phyloP scores from a whole-genome alignment of 2,888 invertebrate genomes.

The Horisme vitalbata region DNA sequence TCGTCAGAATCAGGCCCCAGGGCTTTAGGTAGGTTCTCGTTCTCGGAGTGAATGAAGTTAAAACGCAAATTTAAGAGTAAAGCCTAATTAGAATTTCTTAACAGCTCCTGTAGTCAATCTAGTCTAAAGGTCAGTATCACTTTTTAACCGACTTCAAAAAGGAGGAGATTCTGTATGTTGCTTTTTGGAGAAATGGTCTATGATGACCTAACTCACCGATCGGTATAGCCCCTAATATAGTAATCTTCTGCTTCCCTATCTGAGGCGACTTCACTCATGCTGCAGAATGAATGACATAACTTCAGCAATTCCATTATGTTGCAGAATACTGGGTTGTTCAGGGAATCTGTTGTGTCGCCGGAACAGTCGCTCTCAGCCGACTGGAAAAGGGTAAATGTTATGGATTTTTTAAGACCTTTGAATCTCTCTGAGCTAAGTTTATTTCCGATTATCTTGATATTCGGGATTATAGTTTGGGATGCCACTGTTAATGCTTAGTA shows the following conservation, averaged over 20 bases:
- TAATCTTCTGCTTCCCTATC: constrained; percentile 68
- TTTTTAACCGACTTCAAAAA: no score
- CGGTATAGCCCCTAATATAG: constrained; percentile 68
- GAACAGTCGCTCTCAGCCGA: constrained; percentile 56
- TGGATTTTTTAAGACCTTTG: no score
- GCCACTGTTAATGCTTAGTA: no score
- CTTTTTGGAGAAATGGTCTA: not conserved
- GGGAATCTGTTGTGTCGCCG: constrained; percentile 53
- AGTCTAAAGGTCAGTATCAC: not conserved
- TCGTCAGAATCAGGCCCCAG: no score
- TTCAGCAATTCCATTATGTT: constrained; percentile 84
- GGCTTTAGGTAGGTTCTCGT: not conserved
- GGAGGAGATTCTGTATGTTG: not conserved
- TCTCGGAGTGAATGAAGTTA: not conserved
- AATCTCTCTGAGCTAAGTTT: no score
- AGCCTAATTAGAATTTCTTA: no score
- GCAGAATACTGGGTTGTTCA: constrained; percentile 75
- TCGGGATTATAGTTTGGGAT: no score
- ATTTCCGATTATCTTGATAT: no score
- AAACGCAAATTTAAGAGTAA: not conserved
- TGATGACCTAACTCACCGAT: constrained; percentile 54
- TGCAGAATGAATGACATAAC: constrained; percentile 85
- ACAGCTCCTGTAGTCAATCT: no score
- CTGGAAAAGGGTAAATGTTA: constrained; percentile 49
- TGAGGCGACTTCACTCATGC: constrained; percentile 67